phyloP scores from a whole-genome alignment of 2,113 vertebrate genomes.

The mouse (Mus musculus) region DNA sequence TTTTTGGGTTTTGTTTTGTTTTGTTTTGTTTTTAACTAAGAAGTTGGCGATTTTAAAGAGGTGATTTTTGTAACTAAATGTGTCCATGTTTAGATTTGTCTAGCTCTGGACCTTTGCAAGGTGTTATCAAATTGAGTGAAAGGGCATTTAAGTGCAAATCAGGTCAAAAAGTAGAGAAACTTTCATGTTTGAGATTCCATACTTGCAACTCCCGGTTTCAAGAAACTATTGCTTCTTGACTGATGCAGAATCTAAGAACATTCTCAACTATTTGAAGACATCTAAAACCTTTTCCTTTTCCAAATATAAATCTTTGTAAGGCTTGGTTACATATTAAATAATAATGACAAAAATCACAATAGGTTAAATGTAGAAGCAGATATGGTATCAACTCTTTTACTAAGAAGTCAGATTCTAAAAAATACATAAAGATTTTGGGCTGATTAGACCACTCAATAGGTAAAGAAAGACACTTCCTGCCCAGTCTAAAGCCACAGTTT shows the following conservation, averaged over 20 bases:
- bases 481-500: too few relatives aligned
- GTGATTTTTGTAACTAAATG: neutral
- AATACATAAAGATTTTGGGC: neutral
- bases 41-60: neutral
- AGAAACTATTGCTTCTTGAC: conserved; percentile 10
- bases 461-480: neutral
- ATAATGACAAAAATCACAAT: neutral
- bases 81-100: conserved; percentile 23
- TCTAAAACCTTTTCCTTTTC: neutral
- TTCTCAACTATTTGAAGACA: neutral
- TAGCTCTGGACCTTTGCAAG: neutral
- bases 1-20: neutral
- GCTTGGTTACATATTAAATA: neutral
- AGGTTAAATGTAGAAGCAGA: neutral
- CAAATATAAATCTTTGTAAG: neutral
- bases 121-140: neutral
- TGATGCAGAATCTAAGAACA: neutral
- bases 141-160: neutral
- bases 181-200: conserved; percentile 25
- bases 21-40: neutral
- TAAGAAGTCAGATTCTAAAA: conserved; percentile 18
- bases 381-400: neutral
- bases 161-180: neutral
- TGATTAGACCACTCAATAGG: neutral
- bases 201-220: neutral